These are phyloP conservation scores for Karalla daura DNA, from an alignment of 2,797 vertebrate genomes.

Conservation along the genomic window DNA sequence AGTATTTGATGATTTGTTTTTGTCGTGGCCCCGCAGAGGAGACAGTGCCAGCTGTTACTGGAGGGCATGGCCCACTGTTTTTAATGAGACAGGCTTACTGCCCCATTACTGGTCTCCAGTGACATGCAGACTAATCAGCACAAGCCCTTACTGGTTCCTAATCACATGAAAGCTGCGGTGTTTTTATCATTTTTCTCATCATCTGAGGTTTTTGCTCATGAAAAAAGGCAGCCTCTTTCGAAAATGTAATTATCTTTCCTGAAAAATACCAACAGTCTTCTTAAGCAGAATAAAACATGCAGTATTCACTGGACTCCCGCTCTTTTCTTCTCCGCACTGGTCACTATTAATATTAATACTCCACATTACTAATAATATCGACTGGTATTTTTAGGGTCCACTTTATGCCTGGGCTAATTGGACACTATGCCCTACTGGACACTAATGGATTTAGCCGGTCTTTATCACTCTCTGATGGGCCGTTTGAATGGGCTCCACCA, in stretches of 20 bases:
- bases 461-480: conserved; percentile 26
- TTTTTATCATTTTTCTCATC: conserved; percentile 44
- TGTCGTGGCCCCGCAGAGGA: conserved; percentile 31
- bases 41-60: conserved; percentile 64
- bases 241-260: conserved; percentile 8
- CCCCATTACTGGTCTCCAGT: conserved; percentile 71
- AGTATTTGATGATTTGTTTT: conserved; percentile 68
- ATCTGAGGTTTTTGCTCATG: conserved; percentile 26
- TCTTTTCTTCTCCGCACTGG: conserved; percentile 14
- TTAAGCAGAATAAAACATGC: conserved; percentile 19
- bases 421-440: conserved; percentile 8
- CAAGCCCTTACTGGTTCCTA: conserved; percentile 53
- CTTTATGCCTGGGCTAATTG: conserved; percentile 35
- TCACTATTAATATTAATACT: conserved; percentile 36
- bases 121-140: conserved; percentile 69
- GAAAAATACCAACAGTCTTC: neutral
- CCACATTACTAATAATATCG: conserved; percentile 32
- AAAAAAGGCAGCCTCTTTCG: conserved; percentile 29
- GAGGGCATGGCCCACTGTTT: conserved; percentile 70
- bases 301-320: neutral
- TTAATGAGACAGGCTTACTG: conserved; percentile 73
- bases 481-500: conserved; percentile 11
- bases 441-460: conserved; percentile 21
- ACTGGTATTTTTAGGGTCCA: conserved; percentile 18
- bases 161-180: conserved; percentile 49